Evolutionary conservation across 1,140 invertebrate species (phyloP), one percentile per base, ranked within the genome.

Genomic region (Oncopodura yosiiana): DNA sequence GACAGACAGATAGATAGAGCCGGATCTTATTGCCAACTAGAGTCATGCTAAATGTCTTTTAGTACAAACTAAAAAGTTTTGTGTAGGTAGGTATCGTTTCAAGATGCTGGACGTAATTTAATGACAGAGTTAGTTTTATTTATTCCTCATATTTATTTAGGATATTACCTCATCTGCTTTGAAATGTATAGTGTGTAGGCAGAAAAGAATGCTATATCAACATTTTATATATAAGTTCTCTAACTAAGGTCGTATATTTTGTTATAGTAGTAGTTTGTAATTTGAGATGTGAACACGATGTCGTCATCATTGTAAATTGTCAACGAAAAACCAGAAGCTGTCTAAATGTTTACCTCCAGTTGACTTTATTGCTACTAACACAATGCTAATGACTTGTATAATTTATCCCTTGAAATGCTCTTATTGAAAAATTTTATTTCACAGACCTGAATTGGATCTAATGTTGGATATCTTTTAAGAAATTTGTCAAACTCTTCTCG

Each of bases 401-500:
- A 8, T 41, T 8, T 18, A 41, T 41, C 32, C 14, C 14, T 6
- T 14, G 14, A 34, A 8, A 8, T 34, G 32, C 14, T 8, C 8
- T 39, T 39, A 14, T 39, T 11, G 16, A 11, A 18, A 6, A 11
- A 39, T 6, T 39, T 5, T 14, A 39, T 5, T 39, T 11, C 21
- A 6, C 19, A 41, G 38, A 61, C 60, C 48, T 61, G 55, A 46
- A 61, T 55, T 26, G 60, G 60, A 42, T 61, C 60, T 51, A 61
- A 51, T 12, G 58, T 34, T 8, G 60, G 60, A 36, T 54, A 58
- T 45, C 50, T 57, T 29, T 54, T 53, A 16, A 61, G 34, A 43
- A 53, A 61, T 46, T 48, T 57, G 38, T 61, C 60, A 41, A 61
- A 61, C 37, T 61, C 55, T 34, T 61, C 60, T n/a, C 60, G 38